These are phyloP conservation scores for Cladorhizidae sp. DNA, from an alignment of 37 sponge, comb jelly and placozoan genomes.

Conservation along the genomic window DNA sequence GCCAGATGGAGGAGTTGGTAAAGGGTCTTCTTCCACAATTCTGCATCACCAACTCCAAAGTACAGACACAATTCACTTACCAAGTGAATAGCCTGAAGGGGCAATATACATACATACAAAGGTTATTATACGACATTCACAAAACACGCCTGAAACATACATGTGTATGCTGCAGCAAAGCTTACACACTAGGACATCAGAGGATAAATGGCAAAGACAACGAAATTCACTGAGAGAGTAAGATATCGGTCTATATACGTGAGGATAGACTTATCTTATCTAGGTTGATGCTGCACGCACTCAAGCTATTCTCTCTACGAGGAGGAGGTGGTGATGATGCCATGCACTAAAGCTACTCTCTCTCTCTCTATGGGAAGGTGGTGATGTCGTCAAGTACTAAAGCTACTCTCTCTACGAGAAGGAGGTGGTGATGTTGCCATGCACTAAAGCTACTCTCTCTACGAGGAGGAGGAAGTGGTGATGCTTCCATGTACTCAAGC, in stretches of 20 bases:
- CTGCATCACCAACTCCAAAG: conserved; percentile 6
- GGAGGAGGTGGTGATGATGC: too few relatives aligned
- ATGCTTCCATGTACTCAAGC: too few relatives aligned
- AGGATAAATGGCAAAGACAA: background rate
- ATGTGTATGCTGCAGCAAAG: background rate
- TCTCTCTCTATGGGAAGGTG: too few relatives aligned
- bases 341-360: too few relatives aligned
- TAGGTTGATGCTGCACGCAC: too few relatives aligned
- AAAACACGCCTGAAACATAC: too few relatives aligned
- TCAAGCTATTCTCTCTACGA: too few relatives aligned
- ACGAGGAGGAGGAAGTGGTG: too few relatives aligned
- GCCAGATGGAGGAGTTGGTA: conserved; percentile 19
- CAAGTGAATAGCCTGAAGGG: conserved; percentile 30
- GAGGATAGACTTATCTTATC: background rate
- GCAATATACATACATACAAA: background rate
- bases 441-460: too few relatives aligned
- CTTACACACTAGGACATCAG: background rate
- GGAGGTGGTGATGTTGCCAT: too few relatives aligned
- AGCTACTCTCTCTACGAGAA: too few relatives aligned
- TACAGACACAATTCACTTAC: conserved; percentile 28
- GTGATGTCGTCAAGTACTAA: too few relatives aligned
- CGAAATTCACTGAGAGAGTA: background rate
- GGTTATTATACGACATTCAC: background rate
- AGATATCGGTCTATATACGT: background rate
- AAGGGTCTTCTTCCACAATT: conserved; percentile 22